Evolutionary conservation across 1,140 invertebrate species (phyloP).

Genomic region (Contarinia nasturtii): DNA sequence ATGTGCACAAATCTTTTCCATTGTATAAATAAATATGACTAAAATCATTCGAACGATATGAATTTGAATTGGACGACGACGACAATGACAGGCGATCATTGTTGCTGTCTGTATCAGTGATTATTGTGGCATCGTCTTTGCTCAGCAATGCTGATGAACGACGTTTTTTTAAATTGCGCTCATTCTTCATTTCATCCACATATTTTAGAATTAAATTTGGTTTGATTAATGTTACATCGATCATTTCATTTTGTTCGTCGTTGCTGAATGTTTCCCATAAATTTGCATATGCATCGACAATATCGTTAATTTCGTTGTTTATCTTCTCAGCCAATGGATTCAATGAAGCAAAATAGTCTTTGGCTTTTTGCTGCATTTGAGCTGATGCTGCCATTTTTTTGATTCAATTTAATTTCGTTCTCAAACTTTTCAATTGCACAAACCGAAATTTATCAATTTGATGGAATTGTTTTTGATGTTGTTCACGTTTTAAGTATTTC

Average conservation of each 20-base stretch:
- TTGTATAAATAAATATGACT: slow-evolving; percentile 9
- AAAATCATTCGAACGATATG: not conserved
- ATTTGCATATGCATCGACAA: slow-evolving; percentile 9
- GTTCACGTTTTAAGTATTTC: too few relatives aligned
- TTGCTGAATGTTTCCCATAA: slow-evolving; percentile 9
- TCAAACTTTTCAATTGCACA: too few relatives aligned
- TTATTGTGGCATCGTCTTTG: too few relatives aligned
- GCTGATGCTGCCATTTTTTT: not conserved
- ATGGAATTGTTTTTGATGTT: too few relatives aligned
- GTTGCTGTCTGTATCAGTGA: too few relatives aligned
- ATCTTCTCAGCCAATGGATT: slow-evolving; percentile 16
- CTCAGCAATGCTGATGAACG: too few relatives aligned
- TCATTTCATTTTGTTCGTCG: slow-evolving; percentile 10
- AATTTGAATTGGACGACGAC: too few relatives aligned
- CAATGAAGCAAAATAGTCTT: slow-evolving; percentile 12
- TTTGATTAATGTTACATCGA: slow-evolving; percentile 14
- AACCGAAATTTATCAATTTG: too few relatives aligned
- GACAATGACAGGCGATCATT: too few relatives aligned
- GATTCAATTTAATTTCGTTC: too few relatives aligned
- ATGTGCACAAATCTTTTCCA: slow-evolving; percentile 9
- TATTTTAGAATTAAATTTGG: slow-evolving; percentile 12
- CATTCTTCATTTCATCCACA: slow-evolving; percentile 1
- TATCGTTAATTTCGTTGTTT: slow-evolving; percentile 9
- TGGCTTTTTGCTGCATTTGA: not conserved
- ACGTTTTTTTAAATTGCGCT: too few relatives aligned